phyloP scores from a whole-genome alignment of 23 tunicate species.

The Trididemnum nubilum region DNA sequence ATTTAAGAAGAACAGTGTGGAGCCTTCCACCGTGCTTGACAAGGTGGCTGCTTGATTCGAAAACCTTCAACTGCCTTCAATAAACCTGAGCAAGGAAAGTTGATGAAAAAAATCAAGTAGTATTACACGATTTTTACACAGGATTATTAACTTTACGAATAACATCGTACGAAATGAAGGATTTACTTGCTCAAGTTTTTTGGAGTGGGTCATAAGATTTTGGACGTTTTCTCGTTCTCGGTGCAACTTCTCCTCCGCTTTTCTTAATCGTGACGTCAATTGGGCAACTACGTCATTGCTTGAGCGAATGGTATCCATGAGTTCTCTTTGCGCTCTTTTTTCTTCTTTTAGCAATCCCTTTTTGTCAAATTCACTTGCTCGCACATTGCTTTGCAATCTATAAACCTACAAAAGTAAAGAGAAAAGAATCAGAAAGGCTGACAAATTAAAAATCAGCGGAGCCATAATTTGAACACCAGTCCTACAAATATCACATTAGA shows the following conservation, averaged over 20 bases:
- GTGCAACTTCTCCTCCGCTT: constrained; percentile 83
- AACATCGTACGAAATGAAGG: neutral
- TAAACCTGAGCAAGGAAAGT: no score
- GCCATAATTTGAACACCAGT: neutral
- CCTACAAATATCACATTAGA: neutral
- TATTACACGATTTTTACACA: no score
- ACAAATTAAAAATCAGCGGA: neutral
- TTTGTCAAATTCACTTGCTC: constrained; percentile 52
- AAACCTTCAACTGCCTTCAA: no score
- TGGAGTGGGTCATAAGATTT: constrained; percentile 58
- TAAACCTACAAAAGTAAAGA: constrained; percentile 45
- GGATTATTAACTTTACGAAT: no score
- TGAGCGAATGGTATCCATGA: constrained; percentile 79
- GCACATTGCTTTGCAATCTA: constrained; percentile 67
- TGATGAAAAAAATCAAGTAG: no score
- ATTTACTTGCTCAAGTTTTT: constrained; percentile 77
- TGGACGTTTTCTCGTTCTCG: constrained; percentile 69
- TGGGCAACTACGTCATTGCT: constrained; percentile 87
- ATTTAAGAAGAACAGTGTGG: no score
- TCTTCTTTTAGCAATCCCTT: constrained; percentile 66
- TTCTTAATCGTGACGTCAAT: constrained; percentile 79
- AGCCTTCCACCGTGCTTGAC: no score
- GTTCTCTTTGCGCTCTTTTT: constrained; percentile 67
- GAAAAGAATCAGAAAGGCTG: no score
- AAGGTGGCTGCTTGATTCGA: no score